Base-by-base conservation (phyloP, 2,113 vertebrate species). In the Pseudorasbora parva region DNA sequence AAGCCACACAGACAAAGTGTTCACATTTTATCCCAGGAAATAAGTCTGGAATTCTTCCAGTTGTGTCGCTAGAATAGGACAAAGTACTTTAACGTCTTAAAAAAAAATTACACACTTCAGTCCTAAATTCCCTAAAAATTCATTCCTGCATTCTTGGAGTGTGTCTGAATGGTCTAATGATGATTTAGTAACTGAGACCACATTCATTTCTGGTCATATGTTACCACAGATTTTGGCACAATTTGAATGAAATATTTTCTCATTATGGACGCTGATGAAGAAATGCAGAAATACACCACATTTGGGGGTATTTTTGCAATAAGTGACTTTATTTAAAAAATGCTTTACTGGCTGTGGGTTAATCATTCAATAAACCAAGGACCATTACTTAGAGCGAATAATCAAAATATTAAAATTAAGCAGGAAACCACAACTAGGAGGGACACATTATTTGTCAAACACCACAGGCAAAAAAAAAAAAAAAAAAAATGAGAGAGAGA, bases 371-470 rank as follows among this genome's bases (percentile, higher is more conserved):
- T 2, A 21, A 43, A 60, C 25, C 30, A 21, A 69, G 59, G 49
- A 74, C 77, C 69, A 71, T 84, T 30, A 62, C 77, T 84, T 68
- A 66, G 33, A 84, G 73, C 71, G n/a, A 64, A 74, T 54, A 57
- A 72, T 75, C 62, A 79, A 79, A 82, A 76, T 82, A 84, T 81
- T 82, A 73, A 80, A 69, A 82, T 82, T 7, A 83, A 81, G 82
- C 71, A 81, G 81, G 84, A 80, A 62, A 10, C 14, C 56, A 57
- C 73, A 74, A 47, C 76, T 84, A 72, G 41, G 30, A 81, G 71
- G 54, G 45, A 86, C 83, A 77, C 62, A 27, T 66, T 77, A 77
- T 86, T 76, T 86, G 83, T 86, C 72, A 87, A 78, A 83, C 60
- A 81, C 59, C 21, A 81, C 45, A n/a, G 21, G 8, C 41, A 78